These are phyloP conservation scores for Cephus pulcher DNA, from an alignment of 2,888 invertebrate genomes.

Conservation along the genomic window DNA sequence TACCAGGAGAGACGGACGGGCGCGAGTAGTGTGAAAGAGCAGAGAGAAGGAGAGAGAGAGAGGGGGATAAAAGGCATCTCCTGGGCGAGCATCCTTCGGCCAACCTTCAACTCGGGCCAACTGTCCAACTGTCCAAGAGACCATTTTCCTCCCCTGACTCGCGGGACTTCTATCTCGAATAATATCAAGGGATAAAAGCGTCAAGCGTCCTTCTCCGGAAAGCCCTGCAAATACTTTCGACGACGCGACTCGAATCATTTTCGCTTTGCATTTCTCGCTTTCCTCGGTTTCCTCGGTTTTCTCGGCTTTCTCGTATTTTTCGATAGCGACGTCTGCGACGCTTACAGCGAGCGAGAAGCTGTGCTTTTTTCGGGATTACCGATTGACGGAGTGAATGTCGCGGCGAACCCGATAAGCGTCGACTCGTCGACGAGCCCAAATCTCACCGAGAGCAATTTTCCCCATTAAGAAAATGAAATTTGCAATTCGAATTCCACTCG, in stretches of 20 bases:
- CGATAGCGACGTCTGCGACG: no score
- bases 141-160: slow-evolving; percentile 37
- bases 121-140: slow-evolving; percentile 56
- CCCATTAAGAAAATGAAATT: slow-evolving; percentile 61
- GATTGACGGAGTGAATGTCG: no score
- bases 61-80: background rate
- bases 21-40: no score
- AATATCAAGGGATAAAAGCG: slow-evolving; percentile 36
- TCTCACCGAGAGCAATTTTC: slow-evolving; percentile 4
- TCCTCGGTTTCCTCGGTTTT: background rate
- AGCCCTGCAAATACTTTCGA: background rate
- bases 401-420: no score
- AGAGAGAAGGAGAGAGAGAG: no score
- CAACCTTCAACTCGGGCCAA: slow-evolving; percentile 26
- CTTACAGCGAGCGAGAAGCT: no score
- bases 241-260: background rate
- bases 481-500: slow-evolving; percentile 28
- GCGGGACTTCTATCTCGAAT: slow-evolving; percentile 40
- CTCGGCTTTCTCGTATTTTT: background rate
- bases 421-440: background rate
- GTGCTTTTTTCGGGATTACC: no score
- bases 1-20: no score
- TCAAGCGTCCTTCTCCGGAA: no score
- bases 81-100: background rate
- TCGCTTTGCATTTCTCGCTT: background rate